Evolutionary conservation across 2,888 invertebrate genomes (phyloP).

Genomic region (Aphodius sticticus): DNA sequence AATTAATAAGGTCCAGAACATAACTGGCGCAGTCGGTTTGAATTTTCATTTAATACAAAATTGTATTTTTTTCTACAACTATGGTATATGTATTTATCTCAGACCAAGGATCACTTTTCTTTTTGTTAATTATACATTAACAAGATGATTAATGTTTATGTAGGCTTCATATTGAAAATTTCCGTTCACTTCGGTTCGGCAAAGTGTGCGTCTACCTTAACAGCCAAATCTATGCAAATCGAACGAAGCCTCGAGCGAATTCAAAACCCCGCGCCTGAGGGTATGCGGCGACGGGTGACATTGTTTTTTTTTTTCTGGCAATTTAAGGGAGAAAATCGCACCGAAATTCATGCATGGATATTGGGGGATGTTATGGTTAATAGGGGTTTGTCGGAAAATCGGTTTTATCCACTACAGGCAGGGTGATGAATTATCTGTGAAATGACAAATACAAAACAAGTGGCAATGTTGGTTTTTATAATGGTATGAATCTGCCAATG

Average conservation of each 20-base stretch:
- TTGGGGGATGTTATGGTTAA: conserved; percentile 4
- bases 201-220: background rate
- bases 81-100: too few species aligned
- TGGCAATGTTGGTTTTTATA: too few species aligned
- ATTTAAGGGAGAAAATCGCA: background rate
- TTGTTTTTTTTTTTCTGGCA: background rate
- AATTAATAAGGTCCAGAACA: too few species aligned
- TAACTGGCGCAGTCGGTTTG: too few species aligned
- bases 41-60: too few species aligned
- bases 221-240: background rate
- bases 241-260: background rate
- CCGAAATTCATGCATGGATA: background rate
- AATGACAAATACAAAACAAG: background rate
- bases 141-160: background rate
- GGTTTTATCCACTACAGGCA: background rate
- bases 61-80: too few species aligned
- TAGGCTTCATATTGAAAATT: background rate
- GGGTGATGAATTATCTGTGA: background rate
- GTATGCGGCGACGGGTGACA: background rate
- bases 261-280: background rate
- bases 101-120: too few species aligned
- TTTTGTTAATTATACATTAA: too few species aligned
- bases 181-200: background rate
- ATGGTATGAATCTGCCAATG: too few species aligned
- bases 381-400: background rate